Evolutionary conservation across 2,113 vertebrate species (phyloP).

Genomic region (Lophochroa leadbeateri): DNA sequence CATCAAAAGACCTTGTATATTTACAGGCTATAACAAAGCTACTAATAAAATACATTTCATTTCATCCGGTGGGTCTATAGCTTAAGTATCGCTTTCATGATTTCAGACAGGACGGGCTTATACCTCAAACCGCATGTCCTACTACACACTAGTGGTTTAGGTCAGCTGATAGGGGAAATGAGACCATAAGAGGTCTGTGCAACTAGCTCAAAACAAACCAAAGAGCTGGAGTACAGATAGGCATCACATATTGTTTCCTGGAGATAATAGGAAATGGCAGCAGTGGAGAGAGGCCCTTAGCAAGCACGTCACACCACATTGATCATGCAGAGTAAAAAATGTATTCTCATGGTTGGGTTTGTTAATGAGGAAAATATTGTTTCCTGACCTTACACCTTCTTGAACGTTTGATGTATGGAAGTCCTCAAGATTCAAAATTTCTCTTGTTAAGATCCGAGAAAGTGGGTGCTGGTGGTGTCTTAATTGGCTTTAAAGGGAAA

Average conservation of each 20-base stretch:
- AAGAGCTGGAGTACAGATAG: not conserved
- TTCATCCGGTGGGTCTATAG: not conserved
- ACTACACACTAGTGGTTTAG: not conserved
- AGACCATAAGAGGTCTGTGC: not conserved
- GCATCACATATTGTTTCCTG: not conserved
- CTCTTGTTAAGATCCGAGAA: not conserved
- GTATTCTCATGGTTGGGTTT: not conserved
- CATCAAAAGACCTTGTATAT: not conserved
- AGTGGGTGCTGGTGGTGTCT: fast-evolving
- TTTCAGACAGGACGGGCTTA: not conserved
- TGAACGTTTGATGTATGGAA: not conserved
- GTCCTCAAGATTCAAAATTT: not conserved
- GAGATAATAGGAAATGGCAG: not conserved
- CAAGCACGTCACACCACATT: not conserved
- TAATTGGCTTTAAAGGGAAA: not conserved
- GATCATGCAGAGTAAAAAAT: not conserved
- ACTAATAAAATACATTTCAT: not conserved
- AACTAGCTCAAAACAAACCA: not conserved
- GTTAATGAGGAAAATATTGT: not conserved
- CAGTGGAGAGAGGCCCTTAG: not conserved
- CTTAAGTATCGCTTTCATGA: not conserved
- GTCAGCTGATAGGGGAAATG: not conserved
- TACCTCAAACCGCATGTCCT: not conserved
- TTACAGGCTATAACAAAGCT: not conserved
- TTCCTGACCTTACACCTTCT: not conserved